phyloP scores from a whole-genome alignment of 2,888 invertebrate species.

The Clunio marinus region DNA sequence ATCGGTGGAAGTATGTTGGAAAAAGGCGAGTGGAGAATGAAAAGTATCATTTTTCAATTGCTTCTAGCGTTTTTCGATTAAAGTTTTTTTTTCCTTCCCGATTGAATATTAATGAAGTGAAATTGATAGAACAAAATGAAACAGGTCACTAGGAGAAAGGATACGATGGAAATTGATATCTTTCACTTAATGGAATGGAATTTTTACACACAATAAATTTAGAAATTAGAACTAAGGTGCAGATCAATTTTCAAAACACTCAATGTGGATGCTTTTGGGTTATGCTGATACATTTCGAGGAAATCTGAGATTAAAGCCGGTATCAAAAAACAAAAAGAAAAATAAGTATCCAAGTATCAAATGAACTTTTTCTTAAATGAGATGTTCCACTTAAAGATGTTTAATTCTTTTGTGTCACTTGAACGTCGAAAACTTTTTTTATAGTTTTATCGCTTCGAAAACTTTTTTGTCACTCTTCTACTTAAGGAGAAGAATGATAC shows the following conservation, averaged over 20 bases:
- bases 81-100: neutral
- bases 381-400: too few relatives aligned
- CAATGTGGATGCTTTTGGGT: too few relatives aligned
- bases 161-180: neutral
- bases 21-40: neutral
- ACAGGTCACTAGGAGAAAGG: neutral
- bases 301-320: too few relatives aligned
- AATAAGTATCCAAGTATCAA: neutral
- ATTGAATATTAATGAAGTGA: constrained; percentile 31
- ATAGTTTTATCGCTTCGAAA: too few relatives aligned
- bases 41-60: constrained; percentile 32
- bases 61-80: neutral
- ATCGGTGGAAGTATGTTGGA: neutral
- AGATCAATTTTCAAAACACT: too few relatives aligned
- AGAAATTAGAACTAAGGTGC: too few relatives aligned
- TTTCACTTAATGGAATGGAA: neutral
- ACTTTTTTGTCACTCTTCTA: too few relatives aligned
- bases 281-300: too few relatives aligned
- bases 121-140: constrained; percentile 20
- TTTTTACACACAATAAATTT: neutral
- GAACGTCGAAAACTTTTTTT: too few relatives aligned
- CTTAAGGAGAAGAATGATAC: neutral
- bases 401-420: too few relatives aligned
- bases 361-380: too few relatives aligned
- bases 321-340: neutral